Conservation (phyloP, 2,113 vertebrate species). For the Cromileptes altivelis region DNA sequence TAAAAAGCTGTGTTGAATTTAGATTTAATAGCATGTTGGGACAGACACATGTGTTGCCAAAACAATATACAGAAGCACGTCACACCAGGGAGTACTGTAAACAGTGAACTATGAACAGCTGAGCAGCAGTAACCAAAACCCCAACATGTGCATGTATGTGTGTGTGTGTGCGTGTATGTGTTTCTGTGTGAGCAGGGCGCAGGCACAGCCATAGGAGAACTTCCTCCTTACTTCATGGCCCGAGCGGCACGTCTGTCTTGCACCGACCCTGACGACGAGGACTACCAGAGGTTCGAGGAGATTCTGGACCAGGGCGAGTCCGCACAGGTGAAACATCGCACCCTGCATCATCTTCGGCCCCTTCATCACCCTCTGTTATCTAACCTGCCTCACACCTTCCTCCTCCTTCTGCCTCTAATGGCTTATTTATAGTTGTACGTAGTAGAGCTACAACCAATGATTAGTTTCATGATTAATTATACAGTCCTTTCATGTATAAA, state of each 20-base stretch:
- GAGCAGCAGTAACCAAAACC: slow-evolving; percentile 16
- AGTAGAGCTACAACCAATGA: no score
- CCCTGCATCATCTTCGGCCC: not conserved
- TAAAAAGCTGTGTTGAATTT: slow-evolving; percentile 8
- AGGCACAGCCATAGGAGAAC: slow-evolving; percentile 82
- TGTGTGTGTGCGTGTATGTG: slow-evolving; percentile 30
- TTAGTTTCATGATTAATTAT: no score
- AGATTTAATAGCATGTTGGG: not conserved
- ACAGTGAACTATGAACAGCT: slow-evolving; percentile 15
- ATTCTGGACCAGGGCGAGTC: slow-evolving; percentile 89
- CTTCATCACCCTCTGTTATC: slow-evolving; percentile 1
- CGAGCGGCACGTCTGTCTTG: slow-evolving; percentile 89
- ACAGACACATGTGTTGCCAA: slow-evolving; percentile 29
- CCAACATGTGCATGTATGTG: slow-evolving; percentile 2
- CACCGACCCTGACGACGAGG: slow-evolving; percentile 89
- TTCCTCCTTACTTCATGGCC: slow-evolving; percentile 92
- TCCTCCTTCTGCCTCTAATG: not conserved
- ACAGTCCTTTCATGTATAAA: no score
- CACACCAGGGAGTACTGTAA: not conserved
- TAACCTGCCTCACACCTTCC: not conserved
- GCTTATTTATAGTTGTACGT: no score
- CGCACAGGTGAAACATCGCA: slow-evolving; percentile 85
- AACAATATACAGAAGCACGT: slow-evolving; percentile 6
- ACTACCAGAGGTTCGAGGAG: slow-evolving; percentile 91
- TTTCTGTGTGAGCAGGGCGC: slow-evolving; percentile 56